These are phyloP conservation scores for Dipodomys stephensi DNA, from an alignment of 2,113 vertebrate species.

Conservation along the genomic window DNA sequence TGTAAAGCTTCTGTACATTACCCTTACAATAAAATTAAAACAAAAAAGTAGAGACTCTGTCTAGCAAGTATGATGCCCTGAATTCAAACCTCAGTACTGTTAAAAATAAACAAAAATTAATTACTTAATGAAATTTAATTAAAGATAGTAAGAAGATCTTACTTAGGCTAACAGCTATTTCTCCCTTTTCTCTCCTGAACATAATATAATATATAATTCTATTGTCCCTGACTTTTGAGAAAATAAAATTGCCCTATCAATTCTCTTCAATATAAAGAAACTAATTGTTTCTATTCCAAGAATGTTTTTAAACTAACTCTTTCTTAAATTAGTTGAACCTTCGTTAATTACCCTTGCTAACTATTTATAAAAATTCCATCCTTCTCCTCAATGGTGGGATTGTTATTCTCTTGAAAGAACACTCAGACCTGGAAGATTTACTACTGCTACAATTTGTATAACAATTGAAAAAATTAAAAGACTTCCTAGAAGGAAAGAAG, in stretches of 20 bases:
- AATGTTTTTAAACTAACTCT: neutral
- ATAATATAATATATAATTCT: neutral
- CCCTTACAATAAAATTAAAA: too few relatives aligned
- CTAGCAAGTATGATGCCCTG: too few relatives aligned
- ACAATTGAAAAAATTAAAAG: neutral
- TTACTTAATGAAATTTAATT: too few relatives aligned
- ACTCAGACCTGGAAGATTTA: neutral
- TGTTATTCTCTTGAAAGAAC: neutral
- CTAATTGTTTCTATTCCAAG: neutral
- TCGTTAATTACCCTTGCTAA: neutral
- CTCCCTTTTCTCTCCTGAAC: neutral
- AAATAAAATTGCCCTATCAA: neutral
- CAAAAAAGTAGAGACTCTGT: too few relatives aligned
- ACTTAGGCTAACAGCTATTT: neutral
- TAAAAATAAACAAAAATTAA: too few relatives aligned
- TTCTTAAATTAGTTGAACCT: slow-evolving; percentile 8
- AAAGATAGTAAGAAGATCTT: too few relatives aligned
- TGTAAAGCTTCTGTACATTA: too few relatives aligned
- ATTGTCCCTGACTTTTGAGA: neutral
- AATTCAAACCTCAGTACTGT: too few relatives aligned
- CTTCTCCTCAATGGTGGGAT: neutral
- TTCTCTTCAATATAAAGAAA: neutral
- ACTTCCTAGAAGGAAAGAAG: neutral
- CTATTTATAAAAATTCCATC: neutral
- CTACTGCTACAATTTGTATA: neutral